Evolutionary conservation across 2,888 invertebrate genomes (phyloP), one percentile per base, ranked within the genome.

Genomic region (Chalcis sispes): DNA sequence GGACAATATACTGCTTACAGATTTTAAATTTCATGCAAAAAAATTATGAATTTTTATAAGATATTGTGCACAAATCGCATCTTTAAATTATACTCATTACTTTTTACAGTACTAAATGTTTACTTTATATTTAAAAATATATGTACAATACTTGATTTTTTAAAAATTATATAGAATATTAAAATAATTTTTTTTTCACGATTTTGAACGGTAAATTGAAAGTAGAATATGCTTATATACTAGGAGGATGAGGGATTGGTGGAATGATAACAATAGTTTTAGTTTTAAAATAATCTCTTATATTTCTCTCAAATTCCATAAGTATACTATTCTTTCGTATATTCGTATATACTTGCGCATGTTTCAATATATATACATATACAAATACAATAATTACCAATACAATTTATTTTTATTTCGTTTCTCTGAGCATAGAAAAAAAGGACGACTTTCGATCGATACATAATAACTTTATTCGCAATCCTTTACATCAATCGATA

Each of bases 211-310:
- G 36, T 36, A 36, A 36, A 36, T 36, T 36, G 10, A 36, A 25
- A 23, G 54, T 3, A 46, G 3, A n/a, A 46, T 20, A 20, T 32
- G 2, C 58, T 58, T 61, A 25, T 2, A 50, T 7, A 23, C 15
- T 64, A n/a, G 18, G 54, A 20, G 46, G 58, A 25, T 36, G 40
- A 65, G 20, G 50, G 27, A 40, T 40, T n/a, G 23, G n/a, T 32
- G 8, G 1, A 67, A 50, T 61, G 10, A 72, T 7, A 62, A 65
- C 18, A 64, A 15, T 1, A 58, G 18, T 32, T 69, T 79, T 80
- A 74, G 58, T 81, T 83, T 84, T 83, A 84, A 86, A 86, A 87
- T 86, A 86, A 82, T 86, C 83, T 86, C 83, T 85, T 86, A 83
- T 87, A 85, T 86, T 86, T 86, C 81, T 73, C 78, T 83, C 77